Conservation (phyloP, 2,888 invertebrate genomes). For the Aphidoletes aphidimyza region DNA sequence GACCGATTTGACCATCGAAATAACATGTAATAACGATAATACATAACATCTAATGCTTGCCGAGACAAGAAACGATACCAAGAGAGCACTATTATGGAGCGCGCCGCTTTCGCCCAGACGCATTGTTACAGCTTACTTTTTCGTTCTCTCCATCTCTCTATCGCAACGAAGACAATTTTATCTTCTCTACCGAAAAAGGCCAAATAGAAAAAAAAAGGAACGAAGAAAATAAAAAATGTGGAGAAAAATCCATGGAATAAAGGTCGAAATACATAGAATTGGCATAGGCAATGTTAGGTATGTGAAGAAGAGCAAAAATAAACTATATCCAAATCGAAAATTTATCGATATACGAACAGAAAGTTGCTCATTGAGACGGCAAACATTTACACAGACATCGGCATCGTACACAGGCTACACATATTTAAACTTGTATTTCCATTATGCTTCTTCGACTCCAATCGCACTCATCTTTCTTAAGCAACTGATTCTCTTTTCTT, state of each 20-base stretch:
- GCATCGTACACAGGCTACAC: neutral
- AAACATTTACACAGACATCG: slow-evolving; percentile 31
- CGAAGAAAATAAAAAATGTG: no score
- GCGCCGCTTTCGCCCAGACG: neutral
- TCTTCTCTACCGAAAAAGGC: neutral
- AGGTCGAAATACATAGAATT: neutral
- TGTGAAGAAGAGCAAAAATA: neutral
- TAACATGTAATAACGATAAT: slow-evolving; percentile 36
- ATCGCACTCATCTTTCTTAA: neutral
- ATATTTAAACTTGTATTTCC: slow-evolving; percentile 27
- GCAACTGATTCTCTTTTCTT: slow-evolving; percentile 28
- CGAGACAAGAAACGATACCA: neutral
- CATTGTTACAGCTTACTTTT: slow-evolving; percentile 10
- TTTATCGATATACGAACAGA: slow-evolving; percentile 23
- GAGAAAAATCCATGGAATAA: neutral
- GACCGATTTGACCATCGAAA: slow-evolving; percentile 28
- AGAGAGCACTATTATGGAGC: neutral
- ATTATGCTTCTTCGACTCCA: neutral
- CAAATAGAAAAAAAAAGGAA: neutral
- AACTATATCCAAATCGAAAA: slow-evolving; percentile 38
- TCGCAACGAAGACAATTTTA: no score
- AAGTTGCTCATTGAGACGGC: slow-evolving; percentile 41
- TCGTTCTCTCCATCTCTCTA: no score
- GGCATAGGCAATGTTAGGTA: neutral
- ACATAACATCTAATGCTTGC: slow-evolving; percentile 15